A percentile compares a stretch with the other conserved stretches of the same genome.
Evolutionary conservation across 30 jellyfish, hydroid and myxozoan species (phyloP).

Genomic region (Aurelia sp.): DNA sequence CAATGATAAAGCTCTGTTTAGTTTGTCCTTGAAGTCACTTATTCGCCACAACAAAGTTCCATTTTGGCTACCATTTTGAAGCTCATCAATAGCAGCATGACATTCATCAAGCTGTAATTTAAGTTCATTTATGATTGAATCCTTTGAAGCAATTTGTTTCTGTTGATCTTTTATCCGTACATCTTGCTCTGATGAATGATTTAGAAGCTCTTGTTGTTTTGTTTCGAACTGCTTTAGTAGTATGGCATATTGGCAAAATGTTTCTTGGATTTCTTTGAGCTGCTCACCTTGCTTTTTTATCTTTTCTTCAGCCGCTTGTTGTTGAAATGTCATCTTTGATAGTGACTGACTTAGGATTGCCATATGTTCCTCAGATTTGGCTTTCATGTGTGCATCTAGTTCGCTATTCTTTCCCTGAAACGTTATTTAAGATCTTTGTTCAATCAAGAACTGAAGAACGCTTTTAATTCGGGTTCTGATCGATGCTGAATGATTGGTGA

Average conservation of each 20-base stretch:
- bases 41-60: constrained; percentile 80
- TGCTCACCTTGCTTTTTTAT: constrained; percentile 32
- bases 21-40: constrained; percentile 51
- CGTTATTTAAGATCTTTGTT: no score
- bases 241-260: constrained; percentile 53
- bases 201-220: constrained; percentile 32
- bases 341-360: constrained; percentile 54
- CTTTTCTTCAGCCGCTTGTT: constrained; percentile 53
- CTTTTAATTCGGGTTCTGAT: no score
- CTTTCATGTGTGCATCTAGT: constrained; percentile 62
- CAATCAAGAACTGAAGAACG: no score
- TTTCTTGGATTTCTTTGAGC: constrained; percentile 52
- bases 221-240: constrained; percentile 40
- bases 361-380: constrained; percentile 62
- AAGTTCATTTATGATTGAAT: constrained; percentile 30
- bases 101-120: constrained; percentile 50
- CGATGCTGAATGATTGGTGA: no score
- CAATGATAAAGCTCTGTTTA: constrained; percentile 56
- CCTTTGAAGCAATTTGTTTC: constrained; percentile 32
- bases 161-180: constrained; percentile 19
- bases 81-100: constrained; percentile 48
- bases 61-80: constrained; percentile 42
- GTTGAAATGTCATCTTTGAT: constrained; percentile 58
- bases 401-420: constrained; percentile 66
- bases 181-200: constrained; percentile 16